These are phyloP conservation scores for Athrips mouffetella DNA, from an alignment of 2,888 invertebrate genomes.

Conservation along the genomic window DNA sequence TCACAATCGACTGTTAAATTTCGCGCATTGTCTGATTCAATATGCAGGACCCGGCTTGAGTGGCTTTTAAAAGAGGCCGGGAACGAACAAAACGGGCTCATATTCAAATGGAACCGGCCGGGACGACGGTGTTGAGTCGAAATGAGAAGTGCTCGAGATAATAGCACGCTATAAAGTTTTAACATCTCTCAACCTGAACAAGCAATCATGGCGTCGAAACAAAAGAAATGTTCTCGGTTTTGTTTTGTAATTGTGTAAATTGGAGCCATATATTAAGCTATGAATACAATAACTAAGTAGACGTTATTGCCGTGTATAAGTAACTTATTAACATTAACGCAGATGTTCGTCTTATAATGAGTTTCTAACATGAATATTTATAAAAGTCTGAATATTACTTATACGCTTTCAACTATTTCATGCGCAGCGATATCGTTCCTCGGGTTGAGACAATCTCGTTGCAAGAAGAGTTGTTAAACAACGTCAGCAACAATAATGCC, in stretches of 20 bases:
- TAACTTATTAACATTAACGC: constrained; percentile 7
- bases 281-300: constrained; percentile 7
- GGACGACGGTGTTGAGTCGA: too few relatives aligned
- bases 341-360: constrained; percentile 10
- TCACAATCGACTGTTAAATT: constrained; percentile 40
- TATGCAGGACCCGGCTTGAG: constrained; percentile 21
- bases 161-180: constrained; percentile 33
- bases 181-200: constrained; percentile 27
- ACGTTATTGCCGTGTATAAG: neutral
- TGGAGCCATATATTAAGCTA: constrained; percentile 23
- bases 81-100: constrained; percentile 11
- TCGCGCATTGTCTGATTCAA: constrained; percentile 33
- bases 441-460: neutral
- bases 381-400: constrained; percentile 8
- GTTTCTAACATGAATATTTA: constrained; percentile 15
- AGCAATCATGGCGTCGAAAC: constrained; percentile 20
- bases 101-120: constrained; percentile 28
- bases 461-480: neutral
- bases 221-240: constrained; percentile 27
- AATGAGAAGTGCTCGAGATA: constrained; percentile 31
- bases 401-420: constrained; percentile 9
- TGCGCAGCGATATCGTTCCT: neutral
- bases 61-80: constrained; percentile 1
- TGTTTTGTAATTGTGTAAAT: constrained; percentile 25
- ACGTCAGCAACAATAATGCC: constrained; percentile 4